A percentile compares a stretch with the other conserved stretches of the same genome.
Evolutionary conservation across 2,888 invertebrate species (phyloP).

Genomic region (Ophion slaviceki): DNA sequence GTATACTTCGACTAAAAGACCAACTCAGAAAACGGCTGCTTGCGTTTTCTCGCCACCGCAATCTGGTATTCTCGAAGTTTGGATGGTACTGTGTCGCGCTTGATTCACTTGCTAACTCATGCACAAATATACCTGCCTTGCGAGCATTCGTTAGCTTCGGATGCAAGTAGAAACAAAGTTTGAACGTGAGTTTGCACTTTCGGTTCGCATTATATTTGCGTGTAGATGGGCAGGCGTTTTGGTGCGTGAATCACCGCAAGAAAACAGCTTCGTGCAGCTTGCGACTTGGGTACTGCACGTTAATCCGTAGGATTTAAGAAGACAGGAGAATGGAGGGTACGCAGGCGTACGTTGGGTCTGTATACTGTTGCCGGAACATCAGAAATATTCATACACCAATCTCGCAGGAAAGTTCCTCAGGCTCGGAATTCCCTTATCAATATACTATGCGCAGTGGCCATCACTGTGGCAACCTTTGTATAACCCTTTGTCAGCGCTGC

Average conservation of each 20-base stretch:
- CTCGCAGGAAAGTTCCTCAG: neutral
- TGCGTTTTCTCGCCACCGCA: slow-evolving; percentile 33
- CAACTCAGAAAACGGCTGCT: slow-evolving; percentile 7
- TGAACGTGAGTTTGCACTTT: slow-evolving; percentile 15
- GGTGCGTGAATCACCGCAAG: neutral
- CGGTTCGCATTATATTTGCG: neutral
- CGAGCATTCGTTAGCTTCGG: slow-evolving; percentile 5
- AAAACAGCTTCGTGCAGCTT: neutral
- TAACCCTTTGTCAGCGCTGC: slow-evolving; percentile 41
- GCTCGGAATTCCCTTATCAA: slow-evolving; percentile 42
- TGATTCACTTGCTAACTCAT: slow-evolving; percentile 31
- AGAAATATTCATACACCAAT: slow-evolving; percentile 35
- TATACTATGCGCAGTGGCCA: neutral
- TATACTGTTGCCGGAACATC: neutral
- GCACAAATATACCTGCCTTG: neutral
- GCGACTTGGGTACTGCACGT: neutral
- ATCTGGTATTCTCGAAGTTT: slow-evolving; percentile 25
- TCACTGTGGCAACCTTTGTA: slow-evolving; percentile 23
- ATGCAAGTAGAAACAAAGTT: slow-evolving; percentile 14
- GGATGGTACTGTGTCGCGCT: slow-evolving; percentile 20
- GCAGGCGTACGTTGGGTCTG: neutral
- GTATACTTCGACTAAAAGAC: slow-evolving; percentile 8
- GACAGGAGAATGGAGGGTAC: neutral
- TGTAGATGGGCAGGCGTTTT: neutral
- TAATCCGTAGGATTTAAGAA: neutral